Evolutionary conservation across 2,888 invertebrate species (phyloP).

Genomic region (Mylabris sibirica): DNA sequence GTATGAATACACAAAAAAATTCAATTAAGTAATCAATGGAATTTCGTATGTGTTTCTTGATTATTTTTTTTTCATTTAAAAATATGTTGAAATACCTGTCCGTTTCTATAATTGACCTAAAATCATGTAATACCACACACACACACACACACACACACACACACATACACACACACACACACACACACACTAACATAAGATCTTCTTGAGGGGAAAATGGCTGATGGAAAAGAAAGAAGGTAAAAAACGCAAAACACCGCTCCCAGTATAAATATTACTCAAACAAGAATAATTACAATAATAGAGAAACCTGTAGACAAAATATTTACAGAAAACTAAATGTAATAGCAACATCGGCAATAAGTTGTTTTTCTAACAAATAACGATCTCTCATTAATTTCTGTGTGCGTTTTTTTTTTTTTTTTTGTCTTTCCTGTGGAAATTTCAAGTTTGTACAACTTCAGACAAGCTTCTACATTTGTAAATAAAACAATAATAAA

Average conservation of each 20-base stretch:
- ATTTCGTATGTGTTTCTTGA: background rate
- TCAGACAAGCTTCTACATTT: too few species aligned
- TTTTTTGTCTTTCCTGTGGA: too few species aligned
- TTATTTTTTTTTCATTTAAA: background rate
- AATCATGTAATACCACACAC: background rate
- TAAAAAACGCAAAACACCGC: background rate
- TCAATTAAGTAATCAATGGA: conserved; percentile 3
- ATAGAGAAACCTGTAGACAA: background rate
- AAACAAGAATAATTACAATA: conserved; percentile 3
- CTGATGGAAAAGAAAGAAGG: background rate
- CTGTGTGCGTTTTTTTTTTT: too few species aligned
- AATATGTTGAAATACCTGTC: background rate
- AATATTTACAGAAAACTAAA: conserved; percentile 1
- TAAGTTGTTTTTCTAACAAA: background rate
- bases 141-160: background rate
- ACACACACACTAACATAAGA: background rate
- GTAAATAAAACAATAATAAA: too few species aligned
- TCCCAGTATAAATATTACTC: background rate
- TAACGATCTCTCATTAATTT: background rate
- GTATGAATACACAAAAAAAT: background rate
- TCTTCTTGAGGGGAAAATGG: background rate
- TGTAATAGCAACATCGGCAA: background rate
- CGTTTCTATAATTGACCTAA: background rate
- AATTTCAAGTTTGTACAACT: too few species aligned
- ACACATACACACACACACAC: background rate